Evolutionary conservation across 2,888 invertebrate genomes (phyloP).

Genomic region (Omphaloscelis lunosa): DNA sequence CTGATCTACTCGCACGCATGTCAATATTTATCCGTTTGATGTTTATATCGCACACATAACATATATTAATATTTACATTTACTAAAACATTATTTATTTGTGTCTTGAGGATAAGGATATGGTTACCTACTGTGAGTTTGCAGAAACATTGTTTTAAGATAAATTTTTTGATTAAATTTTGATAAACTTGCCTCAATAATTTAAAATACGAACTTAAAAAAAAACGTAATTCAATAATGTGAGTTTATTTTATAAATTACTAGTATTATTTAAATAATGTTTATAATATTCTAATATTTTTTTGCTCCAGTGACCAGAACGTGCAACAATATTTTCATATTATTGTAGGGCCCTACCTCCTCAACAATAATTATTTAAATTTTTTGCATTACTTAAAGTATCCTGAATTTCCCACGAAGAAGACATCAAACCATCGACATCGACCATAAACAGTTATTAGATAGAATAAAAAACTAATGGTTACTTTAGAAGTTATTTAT

Average conservation of each 20-base stretch:
- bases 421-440: conserved; percentile 26
- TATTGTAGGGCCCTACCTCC: background rate
- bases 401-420: conserved; percentile 18
- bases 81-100: conserved; percentile 27
- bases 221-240: background rate
- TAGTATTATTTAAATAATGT: background rate
- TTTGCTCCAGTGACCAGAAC: background rate
- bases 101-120: background rate
- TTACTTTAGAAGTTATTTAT: conserved; percentile 41
- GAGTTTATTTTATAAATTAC: background rate
- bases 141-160: background rate
- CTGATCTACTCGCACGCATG: conserved; percentile 10
- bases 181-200: background rate
- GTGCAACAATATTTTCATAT: no score
- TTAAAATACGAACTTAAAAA: background rate
- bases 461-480: conserved; percentile 45
- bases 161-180: background rate
- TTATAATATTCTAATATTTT: background rate
- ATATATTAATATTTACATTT: conserved; percentile 11
- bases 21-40: conserved; percentile 43
- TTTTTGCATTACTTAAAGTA: background rate
- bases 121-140: background rate
- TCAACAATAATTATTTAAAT: background rate
- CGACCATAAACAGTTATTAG: conserved; percentile 36
- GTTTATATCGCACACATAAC: conserved; percentile 18